Conservation (phyloP, 2,888 invertebrate genomes). For the Agonopterix heracliana region DNA sequence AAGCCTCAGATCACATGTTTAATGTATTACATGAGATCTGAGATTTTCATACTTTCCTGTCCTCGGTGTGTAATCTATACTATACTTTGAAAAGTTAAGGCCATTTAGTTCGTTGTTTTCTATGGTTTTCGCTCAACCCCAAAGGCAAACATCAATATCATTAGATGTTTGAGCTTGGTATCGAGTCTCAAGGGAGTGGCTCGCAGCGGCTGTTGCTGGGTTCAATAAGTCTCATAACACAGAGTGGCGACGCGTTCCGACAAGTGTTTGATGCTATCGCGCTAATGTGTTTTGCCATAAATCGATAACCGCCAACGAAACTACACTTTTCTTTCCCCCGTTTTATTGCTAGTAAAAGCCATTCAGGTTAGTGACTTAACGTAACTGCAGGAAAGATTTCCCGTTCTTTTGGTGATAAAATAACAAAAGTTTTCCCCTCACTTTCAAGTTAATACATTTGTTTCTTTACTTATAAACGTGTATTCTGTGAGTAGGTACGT, state of each 20-base stretch:
- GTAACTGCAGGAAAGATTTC: too few relatives aligned
- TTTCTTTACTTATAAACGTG: neutral
- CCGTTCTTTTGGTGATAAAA: too few relatives aligned
- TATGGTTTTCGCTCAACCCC: too few relatives aligned
- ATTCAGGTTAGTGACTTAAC: neutral
- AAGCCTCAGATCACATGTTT: too few relatives aligned
- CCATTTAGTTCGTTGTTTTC: too few relatives aligned
- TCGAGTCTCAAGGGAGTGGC: slow-evolving; percentile 28
- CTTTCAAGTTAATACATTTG: neutral
- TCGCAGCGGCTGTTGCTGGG: slow-evolving; percentile 10
- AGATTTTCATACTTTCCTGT: too few relatives aligned
- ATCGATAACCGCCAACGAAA: slow-evolving; percentile 39
- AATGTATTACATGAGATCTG: too few relatives aligned
- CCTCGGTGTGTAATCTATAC: too few relatives aligned
- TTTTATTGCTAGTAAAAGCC: slow-evolving; percentile 14
- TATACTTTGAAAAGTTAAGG: too few relatives aligned
- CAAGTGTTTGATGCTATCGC: slow-evolving; percentile 59
- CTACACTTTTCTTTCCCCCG: slow-evolving; percentile 24
- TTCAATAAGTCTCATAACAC: slow-evolving; percentile 37
- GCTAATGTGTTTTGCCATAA: slow-evolving; percentile 49
- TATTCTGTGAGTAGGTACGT: neutral
- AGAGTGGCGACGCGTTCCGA: slow-evolving; percentile 45
- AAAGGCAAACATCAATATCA: slow-evolving; percentile 8
- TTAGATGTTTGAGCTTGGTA: slow-evolving; percentile 8
- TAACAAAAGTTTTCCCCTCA: too few relatives aligned